Conservation (phyloP, 2,113 vertebrate species). For the Catharus fuscescens region DNA sequence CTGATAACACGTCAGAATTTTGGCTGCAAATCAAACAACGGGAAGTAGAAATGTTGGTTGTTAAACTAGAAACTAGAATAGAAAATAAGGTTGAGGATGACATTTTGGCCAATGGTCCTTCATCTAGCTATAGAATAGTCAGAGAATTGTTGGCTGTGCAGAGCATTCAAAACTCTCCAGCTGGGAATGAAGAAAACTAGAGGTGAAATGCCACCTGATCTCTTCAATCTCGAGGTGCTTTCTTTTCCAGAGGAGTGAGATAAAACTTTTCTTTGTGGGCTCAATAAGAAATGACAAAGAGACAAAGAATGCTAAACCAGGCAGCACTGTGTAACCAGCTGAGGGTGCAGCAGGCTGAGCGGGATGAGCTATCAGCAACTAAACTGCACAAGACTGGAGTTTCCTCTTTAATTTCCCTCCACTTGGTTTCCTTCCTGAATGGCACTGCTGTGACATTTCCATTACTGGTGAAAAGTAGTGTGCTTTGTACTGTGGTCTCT, state of each 20-base stretch:
- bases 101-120: conserved; percentile 67
- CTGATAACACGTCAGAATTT: conserved; percentile 75
- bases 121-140: conserved; percentile 43
- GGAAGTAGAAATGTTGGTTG: conserved; percentile 75
- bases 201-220: conserved; percentile 43
- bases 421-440: conserved; percentile 34
- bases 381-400: conserved; percentile 55
- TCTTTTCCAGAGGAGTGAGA: conserved; percentile 25
- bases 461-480: conserved; percentile 49
- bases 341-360: conserved; percentile 34
- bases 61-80: conserved; percentile 70
- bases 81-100: conserved; percentile 69
- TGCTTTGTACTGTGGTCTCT: conserved; percentile 35
- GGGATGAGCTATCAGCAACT: conserved; percentile 53
- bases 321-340: neutral
- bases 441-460: conserved; percentile 52
- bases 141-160: conserved; percentile 12
- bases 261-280: conserved; percentile 39
- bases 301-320: conserved; percentile 54
- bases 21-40: conserved; percentile 77
- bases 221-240: conserved; percentile 33
- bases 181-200: conserved; percentile 43
- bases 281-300: conserved; percentile 55
- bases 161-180: conserved; percentile 53
- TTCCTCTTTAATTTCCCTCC: conserved; percentile 68